Conservation (phyloP, 2,113 vertebrate genomes). For the Petroica traversi region DNA sequence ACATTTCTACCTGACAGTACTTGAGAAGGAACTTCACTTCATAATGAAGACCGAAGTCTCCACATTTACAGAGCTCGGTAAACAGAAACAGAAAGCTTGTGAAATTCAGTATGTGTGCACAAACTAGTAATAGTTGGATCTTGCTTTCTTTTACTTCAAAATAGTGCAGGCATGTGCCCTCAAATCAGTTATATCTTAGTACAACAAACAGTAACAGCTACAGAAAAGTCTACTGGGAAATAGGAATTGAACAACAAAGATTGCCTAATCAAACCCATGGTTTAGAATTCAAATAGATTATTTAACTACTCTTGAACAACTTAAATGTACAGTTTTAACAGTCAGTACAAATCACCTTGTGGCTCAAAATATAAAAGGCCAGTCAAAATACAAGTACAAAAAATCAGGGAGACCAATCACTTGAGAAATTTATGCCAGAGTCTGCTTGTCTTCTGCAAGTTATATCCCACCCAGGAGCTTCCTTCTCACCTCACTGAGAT, state of each 20-base stretch:
- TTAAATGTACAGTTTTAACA: background rate
- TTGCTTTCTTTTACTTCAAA: background rate
- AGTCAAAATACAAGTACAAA: background rate
- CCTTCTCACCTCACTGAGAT: constrained; percentile 92
- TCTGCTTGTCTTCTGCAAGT: background rate
- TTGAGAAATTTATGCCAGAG: background rate
- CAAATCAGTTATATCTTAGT: background rate
- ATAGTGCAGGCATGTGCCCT: fast-evolving
- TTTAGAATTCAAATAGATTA: background rate
- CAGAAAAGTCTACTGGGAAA: background rate
- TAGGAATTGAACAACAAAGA: background rate
- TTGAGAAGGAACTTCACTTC: background rate
- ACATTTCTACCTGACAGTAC: background rate
- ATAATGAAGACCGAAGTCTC: background rate
- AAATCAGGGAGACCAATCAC: background rate
- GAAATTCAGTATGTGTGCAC: background rate
- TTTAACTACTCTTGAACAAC: background rate
- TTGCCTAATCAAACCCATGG: background rate
- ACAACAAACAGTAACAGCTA: background rate
- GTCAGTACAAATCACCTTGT: background rate
- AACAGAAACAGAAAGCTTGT: background rate
- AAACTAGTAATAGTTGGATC: background rate
- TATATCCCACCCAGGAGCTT: background rate
- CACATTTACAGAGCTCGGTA: background rate
- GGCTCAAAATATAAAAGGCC: background rate